Conservation (phyloP, 2,888 invertebrate species). For the Ophion obscuratus region DNA sequence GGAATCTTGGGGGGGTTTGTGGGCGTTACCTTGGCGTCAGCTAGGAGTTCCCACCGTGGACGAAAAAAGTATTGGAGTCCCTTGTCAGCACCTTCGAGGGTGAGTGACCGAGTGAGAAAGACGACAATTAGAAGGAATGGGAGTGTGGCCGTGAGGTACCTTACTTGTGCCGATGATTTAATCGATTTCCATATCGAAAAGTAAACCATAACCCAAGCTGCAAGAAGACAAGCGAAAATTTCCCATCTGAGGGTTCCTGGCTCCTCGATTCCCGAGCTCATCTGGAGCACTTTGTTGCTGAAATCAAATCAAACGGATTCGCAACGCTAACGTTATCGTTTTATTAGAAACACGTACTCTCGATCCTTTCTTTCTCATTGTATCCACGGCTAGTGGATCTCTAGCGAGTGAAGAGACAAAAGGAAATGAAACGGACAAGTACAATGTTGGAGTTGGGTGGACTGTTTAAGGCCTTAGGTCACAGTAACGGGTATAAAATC, state of each 20-base stretch:
- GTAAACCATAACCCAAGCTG: slow-evolving; percentile 97
- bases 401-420: neutral
- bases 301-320: slow-evolving; percentile 77
- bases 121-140: slow-evolving; percentile 95
- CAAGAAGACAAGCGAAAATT: slow-evolving; percentile 93
- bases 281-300: slow-evolving; percentile 94
- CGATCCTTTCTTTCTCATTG: neutral
- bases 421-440: neutral
- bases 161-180: slow-evolving; percentile 94
- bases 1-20: neutral
- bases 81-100: slow-evolving; percentile 93
- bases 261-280: slow-evolving; percentile 93
- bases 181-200: slow-evolving; percentile 98
- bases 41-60: slow-evolving; percentile 93
- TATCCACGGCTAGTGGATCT: neutral
- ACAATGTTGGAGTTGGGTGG: neutral
- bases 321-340: slow-evolving; percentile 11
- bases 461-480: no score
- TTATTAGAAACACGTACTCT: neutral
- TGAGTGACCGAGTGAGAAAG: slow-evolving; percentile 94
- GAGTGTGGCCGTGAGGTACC: slow-evolving; percentile 96
- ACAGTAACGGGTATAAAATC: no score
- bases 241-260: slow-evolving; percentile 94
- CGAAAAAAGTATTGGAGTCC: slow-evolving; percentile 95
- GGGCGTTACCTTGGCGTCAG: slow-evolving; percentile 89